These are phyloP conservation scores for Pycnomerus fuliginosus DNA, from an alignment of 2,888 invertebrate genomes.

Conservation along the genomic window DNA sequence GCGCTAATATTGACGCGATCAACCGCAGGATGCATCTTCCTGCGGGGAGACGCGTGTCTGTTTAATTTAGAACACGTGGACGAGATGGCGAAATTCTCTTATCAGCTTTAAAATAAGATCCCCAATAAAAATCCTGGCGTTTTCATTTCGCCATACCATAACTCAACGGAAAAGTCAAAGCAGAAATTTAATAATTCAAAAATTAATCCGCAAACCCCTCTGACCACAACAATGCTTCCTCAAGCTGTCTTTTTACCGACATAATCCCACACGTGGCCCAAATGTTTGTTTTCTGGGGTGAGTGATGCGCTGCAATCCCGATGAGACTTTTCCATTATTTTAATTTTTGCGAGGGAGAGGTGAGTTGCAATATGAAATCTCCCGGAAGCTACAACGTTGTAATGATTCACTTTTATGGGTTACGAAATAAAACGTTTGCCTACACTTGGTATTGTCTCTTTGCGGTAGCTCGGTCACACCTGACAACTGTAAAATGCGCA, in stretches of 20 bases:
- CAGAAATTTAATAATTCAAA: constrained; percentile 44
- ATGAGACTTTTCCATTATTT: too few relatives aligned
- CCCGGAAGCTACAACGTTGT: constrained; percentile 6
- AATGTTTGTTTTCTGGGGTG: too few relatives aligned
- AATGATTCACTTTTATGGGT: constrained; percentile 7
- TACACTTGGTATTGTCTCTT: constrained; percentile 12
- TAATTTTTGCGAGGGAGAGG: too few relatives aligned
- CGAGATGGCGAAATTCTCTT: too few relatives aligned
- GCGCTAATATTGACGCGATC: constrained; percentile 21
- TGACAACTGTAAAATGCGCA: constrained; percentile 11
- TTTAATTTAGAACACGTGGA: constrained; percentile 19
- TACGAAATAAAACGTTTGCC: constrained; percentile 6
- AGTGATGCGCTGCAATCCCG: too few relatives aligned
- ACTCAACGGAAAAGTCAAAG: constrained; percentile 18
- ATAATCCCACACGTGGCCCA: too few relatives aligned
- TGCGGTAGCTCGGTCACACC: constrained; percentile 15
- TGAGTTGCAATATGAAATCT: too few relatives aligned
- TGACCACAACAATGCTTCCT: too few relatives aligned
- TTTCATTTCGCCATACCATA: constrained; percentile 13
- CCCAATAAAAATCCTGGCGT: constrained; percentile 1
- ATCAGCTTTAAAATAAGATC: too few relatives aligned
- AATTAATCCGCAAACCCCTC: too few relatives aligned
- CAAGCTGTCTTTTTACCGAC: too few relatives aligned
- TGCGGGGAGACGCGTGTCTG: constrained; percentile 14
- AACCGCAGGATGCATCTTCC: constrained; percentile 15